A percentile compares a stretch with the other conserved stretches of the same genome.
These are phyloP conservation scores for Glyptemys insculpta DNA, from an alignment of 2,797 vertebrate genomes.

Conservation along the genomic window DNA sequence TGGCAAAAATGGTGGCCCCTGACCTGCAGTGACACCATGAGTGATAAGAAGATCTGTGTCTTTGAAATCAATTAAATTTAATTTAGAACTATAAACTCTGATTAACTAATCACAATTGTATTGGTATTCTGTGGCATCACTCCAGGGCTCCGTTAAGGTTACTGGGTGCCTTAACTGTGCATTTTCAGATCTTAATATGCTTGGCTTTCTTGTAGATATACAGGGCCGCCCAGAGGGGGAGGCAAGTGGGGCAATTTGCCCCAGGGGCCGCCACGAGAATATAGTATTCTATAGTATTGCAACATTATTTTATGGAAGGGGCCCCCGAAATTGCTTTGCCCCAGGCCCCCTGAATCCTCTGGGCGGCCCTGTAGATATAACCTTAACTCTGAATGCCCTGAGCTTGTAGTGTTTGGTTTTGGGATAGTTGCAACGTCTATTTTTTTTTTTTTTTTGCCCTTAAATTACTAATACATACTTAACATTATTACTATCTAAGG, in stretches of 20 bases:
- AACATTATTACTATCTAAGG: neutral
- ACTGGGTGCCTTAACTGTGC: neutral
- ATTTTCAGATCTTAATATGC: fast-evolving
- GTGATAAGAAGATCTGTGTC: neutral
- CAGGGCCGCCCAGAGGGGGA: no score
- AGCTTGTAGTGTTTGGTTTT: neutral
- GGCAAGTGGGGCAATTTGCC: no score
- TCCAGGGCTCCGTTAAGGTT: neutral
- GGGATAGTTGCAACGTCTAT: neutral
- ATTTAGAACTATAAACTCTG: no score
- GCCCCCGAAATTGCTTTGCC: no score
- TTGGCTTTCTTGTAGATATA: neutral
- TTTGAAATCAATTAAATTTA: neutral
- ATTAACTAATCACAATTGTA: neutral
- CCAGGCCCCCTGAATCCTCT: no score
- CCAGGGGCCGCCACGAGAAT: no score
- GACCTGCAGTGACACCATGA: no score
- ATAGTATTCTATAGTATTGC: no score
- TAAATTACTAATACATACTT: neutral
- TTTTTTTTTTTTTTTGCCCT: neutral
- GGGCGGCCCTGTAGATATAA: no score
- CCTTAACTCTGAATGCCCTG: neutral
- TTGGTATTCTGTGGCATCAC: neutral
- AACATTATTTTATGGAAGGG: no score
- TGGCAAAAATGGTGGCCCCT: fast-evolving